These are phyloP conservation scores for Phycodurus eques DNA, from an alignment of 2,113 vertebrate species.

Conservation along the genomic window DNA sequence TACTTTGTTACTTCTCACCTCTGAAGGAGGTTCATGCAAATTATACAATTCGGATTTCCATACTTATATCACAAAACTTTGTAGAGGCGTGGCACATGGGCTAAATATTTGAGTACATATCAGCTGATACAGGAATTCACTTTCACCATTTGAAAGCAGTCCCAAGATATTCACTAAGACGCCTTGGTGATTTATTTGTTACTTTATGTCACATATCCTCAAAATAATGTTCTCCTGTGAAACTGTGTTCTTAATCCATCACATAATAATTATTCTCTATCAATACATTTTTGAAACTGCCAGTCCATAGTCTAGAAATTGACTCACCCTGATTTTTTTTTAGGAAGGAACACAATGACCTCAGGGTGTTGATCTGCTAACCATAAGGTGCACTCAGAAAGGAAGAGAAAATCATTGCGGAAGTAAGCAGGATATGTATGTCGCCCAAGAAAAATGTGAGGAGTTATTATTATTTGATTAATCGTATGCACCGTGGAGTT, in stretches of 20 bases:
- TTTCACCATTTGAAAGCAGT: no score
- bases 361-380: background rate
- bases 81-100: no score
- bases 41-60: no score
- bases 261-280: background rate
- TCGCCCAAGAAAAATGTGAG: background rate
- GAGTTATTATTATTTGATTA: slow-evolving; percentile 24
- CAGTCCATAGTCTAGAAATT: background rate
- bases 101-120: no score
- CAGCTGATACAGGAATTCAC: no score
- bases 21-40: no score
- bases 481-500: slow-evolving; percentile 22
- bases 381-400: slow-evolving; percentile 25
- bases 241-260: no score
- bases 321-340: background rate
- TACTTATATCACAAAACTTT: no score
- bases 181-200: no score
- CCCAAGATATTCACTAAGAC: background rate
- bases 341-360: background rate
- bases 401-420: slow-evolving; percentile 21
- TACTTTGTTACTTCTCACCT: no score
- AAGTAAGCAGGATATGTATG: background rate
- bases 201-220: no score
- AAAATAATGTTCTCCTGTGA: no score
- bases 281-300: background rate